Base-by-base conservation (phyloP, 1,140 invertebrate species). In the Caerostris darwini region DNA sequence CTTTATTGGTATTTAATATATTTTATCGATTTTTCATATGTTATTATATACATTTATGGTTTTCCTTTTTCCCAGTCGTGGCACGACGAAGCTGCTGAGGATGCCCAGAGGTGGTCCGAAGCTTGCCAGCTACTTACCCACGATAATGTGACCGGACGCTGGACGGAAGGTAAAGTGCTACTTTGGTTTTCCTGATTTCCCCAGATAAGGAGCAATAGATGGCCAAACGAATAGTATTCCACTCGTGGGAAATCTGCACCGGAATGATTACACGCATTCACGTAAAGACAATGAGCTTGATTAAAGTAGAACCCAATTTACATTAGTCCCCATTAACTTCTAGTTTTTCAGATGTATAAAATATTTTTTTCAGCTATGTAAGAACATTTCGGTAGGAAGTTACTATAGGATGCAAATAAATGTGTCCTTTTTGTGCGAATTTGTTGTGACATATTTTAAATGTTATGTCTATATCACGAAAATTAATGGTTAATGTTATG, bases 71-170 rank as follows among this genome's bases (percentile, higher is more conserved):
- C 96, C 57, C 96, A 98, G 98, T 97, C 97, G 89, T 98, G 98
- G 98, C 97, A 98, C 95, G 96, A 96, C 4, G 97, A 96, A 3
- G 97, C 97, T 14, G 97, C 97, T 0, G 96, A 96, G 95, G 97
- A 97, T 14, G 98, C 98, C 0, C 98, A 98, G 95, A 96, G 96
- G 69, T 98, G 98, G 97, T 97, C 98, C 0, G 97, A 98, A 90
- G 95, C 97, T 92, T 98, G 98, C 95, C 96, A 97, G 93, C 97
- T 97, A 94, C 96, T 98, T 50, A 96, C 97, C 8, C 98, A 98
- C 95, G 98, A 98, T 95, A 97, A 97, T 94, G 96, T 97, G 3
- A 97, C 96, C 12, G 97, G 97, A 69, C 96, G 98, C 71, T 97
- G 97, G 94, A 97, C 97, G 12, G 96, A 97, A 5, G 92, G 95